Base-by-base conservation (phyloP, 1,140 invertebrate species). In the Lordiphosa stackelbergi region DNA sequence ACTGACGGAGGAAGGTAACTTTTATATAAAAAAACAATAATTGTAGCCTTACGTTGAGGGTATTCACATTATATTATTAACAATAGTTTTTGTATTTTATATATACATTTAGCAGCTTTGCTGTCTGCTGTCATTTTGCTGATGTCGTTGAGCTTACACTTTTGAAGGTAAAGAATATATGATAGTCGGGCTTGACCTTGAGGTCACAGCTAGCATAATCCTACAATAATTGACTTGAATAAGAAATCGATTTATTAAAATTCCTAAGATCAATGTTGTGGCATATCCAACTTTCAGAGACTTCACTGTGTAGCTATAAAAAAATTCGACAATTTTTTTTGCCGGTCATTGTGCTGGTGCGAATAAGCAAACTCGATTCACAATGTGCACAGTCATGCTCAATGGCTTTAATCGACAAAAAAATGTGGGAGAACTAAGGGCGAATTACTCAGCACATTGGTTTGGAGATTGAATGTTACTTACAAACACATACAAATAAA, bases 341-440 rank as follows among this genome's bases (percentile, higher is more conserved):
- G 66, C 66, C 57, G 69, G 52, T 69, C 66, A 69, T 69, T 69
- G 57, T 61, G 51, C 57, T 57, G 53, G 57, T 69, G 69, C 53
- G 53, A 34, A 40, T 54, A 46, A 51, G 45, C 41, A 63, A 69
- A 61, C 66, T 55, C 38, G 66, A 69, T 54, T 69, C 56, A 22
- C 36, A 55, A 55, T 69, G 35, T 62, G 65, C 66, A 31, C 45
- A 31, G 66, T 69, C 66, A 69, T 52, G 65, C 60, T 61, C 66
- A 38, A 55, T 66, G 53, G 55, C 52, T 68, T 68, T 57, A 69
- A 53, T 53, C 55, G 28, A 61, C 46, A 53, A 68, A 60, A 69
- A 69, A 52, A 46, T 58, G 51, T 48, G 45, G 37, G 66, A 66
- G 60, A 66, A 41, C 62, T 45, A 31, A 35, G 35, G 57, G 40